Evolutionary conservation across 2,797 vertebrate species (phyloP), one percentile per base, ranked within the genome.

Genomic region (Thaleichthys pacificus): DNA sequence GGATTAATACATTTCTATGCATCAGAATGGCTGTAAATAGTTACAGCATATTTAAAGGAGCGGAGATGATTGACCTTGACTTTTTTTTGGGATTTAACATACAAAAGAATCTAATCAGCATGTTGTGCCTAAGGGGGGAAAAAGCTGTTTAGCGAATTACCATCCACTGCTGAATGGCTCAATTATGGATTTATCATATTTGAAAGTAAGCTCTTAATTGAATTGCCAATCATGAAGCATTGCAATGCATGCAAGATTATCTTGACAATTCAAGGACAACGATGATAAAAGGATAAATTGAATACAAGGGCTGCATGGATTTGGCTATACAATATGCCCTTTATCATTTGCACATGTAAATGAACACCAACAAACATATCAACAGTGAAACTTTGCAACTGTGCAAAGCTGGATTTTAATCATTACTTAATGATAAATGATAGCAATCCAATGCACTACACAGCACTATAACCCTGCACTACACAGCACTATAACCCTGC

Each of bases 101-200:
- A 66, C 42, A 49, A 47, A 26, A 66, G 2, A 74, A 82, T 80
- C 30, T 86, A 83, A 89, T 82, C 84, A 85, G 80, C 86, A 58
- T 71, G 65, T 77, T 77, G 32, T 82, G 68, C 82, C 80, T 82
- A 68, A 42, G 58, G 84, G 84, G 85, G 82, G 70, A 84, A 26
- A 30, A 83, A 85, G 66, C 79, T 83, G 81, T 86, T 89, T 87
- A 88, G 70, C 51, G 73, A 78, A 54, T 80, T 76, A 74, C 76
- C 68, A 54, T 80, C 76, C 77, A 70, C 68, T 61, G 72, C 62
- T 73, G 61, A 61, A 65, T 77, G 60, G 58, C 47, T 63, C 74
- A 81, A 77, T 89, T 79, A 86, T 66, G 76, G 79, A 71, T 82
- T 82, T 72, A 78, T 76, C 77, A 78, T 82, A 83, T 76, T 72